Base-by-base conservation (phyloP, 2,888 invertebrate genomes). In the Drosophila pseudotalamancana region DNA sequence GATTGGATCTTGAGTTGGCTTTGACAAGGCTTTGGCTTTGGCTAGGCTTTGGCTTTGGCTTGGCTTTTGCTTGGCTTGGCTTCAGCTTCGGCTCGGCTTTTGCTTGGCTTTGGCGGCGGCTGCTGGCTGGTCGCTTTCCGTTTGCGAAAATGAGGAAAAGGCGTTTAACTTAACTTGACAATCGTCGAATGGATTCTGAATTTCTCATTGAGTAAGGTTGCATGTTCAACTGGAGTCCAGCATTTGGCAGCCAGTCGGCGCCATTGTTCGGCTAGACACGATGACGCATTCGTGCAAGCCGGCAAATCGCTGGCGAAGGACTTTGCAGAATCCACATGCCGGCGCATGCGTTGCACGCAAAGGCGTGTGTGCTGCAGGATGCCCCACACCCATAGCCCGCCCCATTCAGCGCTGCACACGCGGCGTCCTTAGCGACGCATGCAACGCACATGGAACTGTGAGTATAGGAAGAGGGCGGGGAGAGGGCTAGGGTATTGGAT, bases 131-230 rank as follows among this genome's bases (percentile, higher is more conserved):
- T 39, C 64, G 64, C 62, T 70, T 81, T 75, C 61, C 49, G 63
- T 69, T 86, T 65, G 76, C 66, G 59, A 74, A 72, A 83, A 77
- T 71, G 83, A 72, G 76, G 69, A 79, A 86, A 77, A 77, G 81
- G 78, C 85, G 71, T 76, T 70, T 80, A 88, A 88, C 85, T 87
- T 87, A 87, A 87, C 87, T 87, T 87, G 87, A 86, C 88, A 87
- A 85, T 84, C 83, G 88, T 83, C 89, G 82, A 89, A 89, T 88
- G 88, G 88, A 84, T 89, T 90, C 87, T 88, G 86, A 88, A 79
- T 87, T 90, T 86, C 77, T 75, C 86, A 83, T 89, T 90, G 89
- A 83, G 88, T 75, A 89, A 89, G 89, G 89, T 88, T 89, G 74
- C 69, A 49, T 55, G 55, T 68, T 64, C 43, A 57, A 70, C 72